A percentile compares a stretch with the other conserved stretches of the same genome.
Conservation (phyloP, 2,113 vertebrate genomes). For the Labeo catla region DNA sequence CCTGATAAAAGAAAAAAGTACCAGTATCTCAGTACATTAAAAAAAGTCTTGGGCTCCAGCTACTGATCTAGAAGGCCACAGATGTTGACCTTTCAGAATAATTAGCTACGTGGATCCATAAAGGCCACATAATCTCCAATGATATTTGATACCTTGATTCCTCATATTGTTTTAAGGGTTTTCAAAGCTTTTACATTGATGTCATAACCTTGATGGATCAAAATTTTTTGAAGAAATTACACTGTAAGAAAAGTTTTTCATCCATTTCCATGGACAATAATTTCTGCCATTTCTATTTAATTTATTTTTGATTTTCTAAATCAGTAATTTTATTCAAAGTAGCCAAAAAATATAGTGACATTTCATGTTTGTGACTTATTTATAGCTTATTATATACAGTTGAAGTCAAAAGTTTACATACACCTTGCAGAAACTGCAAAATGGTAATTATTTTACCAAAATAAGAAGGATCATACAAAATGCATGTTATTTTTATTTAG, state of each 20-base stretch:
- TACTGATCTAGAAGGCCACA: constrained; percentile 18
- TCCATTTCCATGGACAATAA: not conserved
- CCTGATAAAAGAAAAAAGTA: not conserved
- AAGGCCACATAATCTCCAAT: not conserved
- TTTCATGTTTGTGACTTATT: too few relatives aligned
- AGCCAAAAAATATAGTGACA: too few relatives aligned
- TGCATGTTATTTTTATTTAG: too few relatives aligned
- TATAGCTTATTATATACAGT: too few relatives aligned
- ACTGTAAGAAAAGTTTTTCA: not conserved
- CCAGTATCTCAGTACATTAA: not conserved
- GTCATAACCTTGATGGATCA: too few relatives aligned
- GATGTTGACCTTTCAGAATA: not conserved
- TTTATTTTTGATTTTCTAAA: not conserved
- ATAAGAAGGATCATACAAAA: too few relatives aligned
- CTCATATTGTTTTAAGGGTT: not conserved
- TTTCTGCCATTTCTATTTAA: not conserved
- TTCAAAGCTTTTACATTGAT: not conserved
- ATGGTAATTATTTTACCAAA: too few relatives aligned
- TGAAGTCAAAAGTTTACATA: too few relatives aligned
- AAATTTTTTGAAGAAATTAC: not conserved
- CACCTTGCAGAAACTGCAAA: too few relatives aligned
- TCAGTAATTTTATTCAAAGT: not conserved
- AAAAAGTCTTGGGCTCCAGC: not conserved
- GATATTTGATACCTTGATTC: not conserved
- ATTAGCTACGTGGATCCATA: not conserved